Base-by-base conservation (phyloP, 2,113 vertebrate species). In the Dolichallabes microphthalmus region DNA sequence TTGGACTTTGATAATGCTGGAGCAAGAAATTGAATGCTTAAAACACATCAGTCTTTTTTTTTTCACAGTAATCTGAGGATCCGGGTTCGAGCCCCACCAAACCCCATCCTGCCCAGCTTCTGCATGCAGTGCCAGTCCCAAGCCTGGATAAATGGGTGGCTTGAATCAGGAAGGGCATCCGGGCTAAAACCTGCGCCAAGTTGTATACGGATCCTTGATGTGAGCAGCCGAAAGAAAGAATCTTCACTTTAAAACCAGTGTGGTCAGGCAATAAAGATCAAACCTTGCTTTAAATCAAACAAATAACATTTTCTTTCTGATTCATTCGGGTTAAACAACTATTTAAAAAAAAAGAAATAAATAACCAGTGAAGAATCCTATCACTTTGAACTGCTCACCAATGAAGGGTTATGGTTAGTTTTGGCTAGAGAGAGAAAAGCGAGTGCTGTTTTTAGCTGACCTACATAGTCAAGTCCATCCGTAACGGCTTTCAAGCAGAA, bases 401-500 rank as follows among this genome's bases (percentile, higher is more conserved):
- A 15, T 84, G 58, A 75, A 10, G 63, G 39, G n/a, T 32, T 13
- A 20, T 64, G 27, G 61, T 32, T 27, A 20, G 71, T 57, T 68
- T 78, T 68, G 45, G 83, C 74, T 85, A 30, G 61, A 68, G 45
- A 78, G 30, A 55, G 50, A 57, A 84, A 78, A 63, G 22, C 2
- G 27, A 57, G 20, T 27, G 50, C 30, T 78, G 30, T 10, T 84
- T 35, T 39, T 17, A 78, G 83, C 50, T 85, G 83, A 78, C 74
- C 61, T 64, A 68, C 83, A 85, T 78, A 77, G 50, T 61, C 50
- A 85, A 68, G 27, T 64, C 57, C 55, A 74, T 84, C 61, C 50
- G 9, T 61, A 84, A 64, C 14, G 45, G 60, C 61, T 85, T 68
- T 85, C 27, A 84, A 78, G 83, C 60, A 84, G 52, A 84, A 78